A percentile compares a stretch with the other conserved stretches of the same genome.
Conservation (phyloP, 2,113 vertebrate species). For the Cyprinodon brontotheroides region DNA sequence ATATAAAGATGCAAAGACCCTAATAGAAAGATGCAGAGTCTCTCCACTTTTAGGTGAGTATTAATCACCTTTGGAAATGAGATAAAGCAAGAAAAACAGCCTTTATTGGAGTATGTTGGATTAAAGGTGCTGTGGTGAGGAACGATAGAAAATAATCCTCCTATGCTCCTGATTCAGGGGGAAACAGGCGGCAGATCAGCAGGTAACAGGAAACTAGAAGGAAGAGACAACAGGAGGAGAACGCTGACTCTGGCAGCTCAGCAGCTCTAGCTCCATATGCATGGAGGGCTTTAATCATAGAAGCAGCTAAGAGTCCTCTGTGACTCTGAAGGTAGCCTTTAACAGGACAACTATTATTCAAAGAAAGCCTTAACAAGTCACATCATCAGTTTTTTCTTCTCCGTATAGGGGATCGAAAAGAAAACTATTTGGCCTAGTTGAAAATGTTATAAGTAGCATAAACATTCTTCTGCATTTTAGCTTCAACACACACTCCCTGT, state of each 20-base stretch:
- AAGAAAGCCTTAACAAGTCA: too few species aligned
- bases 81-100: neutral
- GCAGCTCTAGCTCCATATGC: neutral
- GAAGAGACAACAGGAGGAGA: slow-evolving; percentile 3
- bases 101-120: neutral
- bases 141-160: neutral
- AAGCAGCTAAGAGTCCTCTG: too few species aligned
- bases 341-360: too few species aligned
- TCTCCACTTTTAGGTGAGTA: neutral
- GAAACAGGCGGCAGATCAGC: slow-evolving; percentile 48
- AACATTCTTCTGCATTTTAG: too few species aligned
- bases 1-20: neutral
- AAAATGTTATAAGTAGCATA: too few species aligned
- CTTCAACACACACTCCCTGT: too few species aligned
- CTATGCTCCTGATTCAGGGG: neutral
- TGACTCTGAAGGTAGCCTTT: too few species aligned
- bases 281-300: neutral
- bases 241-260: slow-evolving; percentile 2
- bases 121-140: neutral
- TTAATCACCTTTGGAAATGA: neutral
- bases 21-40: neutral
- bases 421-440: too few species aligned
- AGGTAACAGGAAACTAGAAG: slow-evolving; percentile 30
- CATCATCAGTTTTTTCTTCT: too few species aligned
- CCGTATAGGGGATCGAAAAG: too few species aligned